These are phyloP conservation scores for Oligia latruncula DNA, from an alignment of 2,888 invertebrate species.

Conservation along the genomic window DNA sequence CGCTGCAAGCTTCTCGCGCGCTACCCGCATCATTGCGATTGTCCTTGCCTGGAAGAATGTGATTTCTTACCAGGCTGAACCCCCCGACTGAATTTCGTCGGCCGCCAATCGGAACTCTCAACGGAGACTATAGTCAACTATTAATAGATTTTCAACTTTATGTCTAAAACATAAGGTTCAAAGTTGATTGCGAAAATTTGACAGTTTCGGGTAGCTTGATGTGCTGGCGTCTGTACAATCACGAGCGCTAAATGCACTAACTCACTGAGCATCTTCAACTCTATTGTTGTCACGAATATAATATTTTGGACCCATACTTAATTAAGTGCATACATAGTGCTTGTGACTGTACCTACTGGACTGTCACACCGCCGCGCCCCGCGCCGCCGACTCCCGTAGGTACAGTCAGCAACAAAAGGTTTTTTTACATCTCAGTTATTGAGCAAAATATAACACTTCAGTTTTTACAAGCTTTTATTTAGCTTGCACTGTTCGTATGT, in stretches of 20 bases:
- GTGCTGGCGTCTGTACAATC: not conserved
- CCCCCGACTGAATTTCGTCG: not conserved
- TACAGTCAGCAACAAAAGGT: no score
- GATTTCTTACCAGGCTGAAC: not conserved
- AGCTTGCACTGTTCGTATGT: no score
- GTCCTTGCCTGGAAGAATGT: conserved; percentile 77
- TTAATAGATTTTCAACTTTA: not conserved
- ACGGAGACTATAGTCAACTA: not conserved
- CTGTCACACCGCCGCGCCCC: not conserved
- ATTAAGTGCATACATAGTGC: not conserved
- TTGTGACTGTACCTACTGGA: not conserved
- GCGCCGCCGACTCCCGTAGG: no score
- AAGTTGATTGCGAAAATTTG: no score
- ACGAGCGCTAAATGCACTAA: not conserved
- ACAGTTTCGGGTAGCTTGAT: no score
- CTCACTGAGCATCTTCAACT: not conserved
- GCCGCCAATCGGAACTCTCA: not conserved
- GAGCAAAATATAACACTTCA: no score
- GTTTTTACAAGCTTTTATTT: no score
- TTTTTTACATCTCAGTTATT: no score
- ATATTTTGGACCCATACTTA: not conserved
- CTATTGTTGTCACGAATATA: not conserved
- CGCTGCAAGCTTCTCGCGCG: conserved; percentile 80
- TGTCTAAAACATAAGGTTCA: no score
- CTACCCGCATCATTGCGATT: conserved; percentile 85